phyloP scores from a whole-genome alignment of 1,140 invertebrate genomes.

The Habropoda laboriosa region DNA sequence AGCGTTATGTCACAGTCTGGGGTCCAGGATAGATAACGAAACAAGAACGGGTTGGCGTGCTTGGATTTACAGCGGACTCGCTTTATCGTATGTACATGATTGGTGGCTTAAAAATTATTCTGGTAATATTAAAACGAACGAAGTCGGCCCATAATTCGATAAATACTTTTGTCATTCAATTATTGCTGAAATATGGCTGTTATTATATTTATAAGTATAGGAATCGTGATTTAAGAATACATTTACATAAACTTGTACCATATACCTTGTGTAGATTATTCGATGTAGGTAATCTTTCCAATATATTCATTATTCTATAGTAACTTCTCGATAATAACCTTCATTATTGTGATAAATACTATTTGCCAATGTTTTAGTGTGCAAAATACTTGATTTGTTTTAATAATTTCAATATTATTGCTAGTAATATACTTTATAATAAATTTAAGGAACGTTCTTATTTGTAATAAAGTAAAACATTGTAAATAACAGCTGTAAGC shows the following conservation, averaged over 20 bases:
- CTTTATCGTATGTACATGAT: constrained; percentile 89
- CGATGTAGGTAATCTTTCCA: too few relatives aligned
- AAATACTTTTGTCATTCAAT: not conserved
- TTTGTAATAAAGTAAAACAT: not conserved
- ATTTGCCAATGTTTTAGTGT: not conserved
- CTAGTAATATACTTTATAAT: not conserved
- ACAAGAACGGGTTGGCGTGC: constrained; percentile 89
- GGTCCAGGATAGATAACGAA: constrained; percentile 89
- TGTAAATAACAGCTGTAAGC: too few relatives aligned
- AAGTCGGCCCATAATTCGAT: constrained; percentile 24
- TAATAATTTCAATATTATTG: not conserved
- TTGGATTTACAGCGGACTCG: constrained; percentile 92
- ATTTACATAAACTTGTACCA: too few relatives aligned
- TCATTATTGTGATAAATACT: too few relatives aligned
- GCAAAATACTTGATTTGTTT: not conserved
- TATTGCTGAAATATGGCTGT: constrained; percentile 3
- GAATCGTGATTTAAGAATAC: too few relatives aligned
- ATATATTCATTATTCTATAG: not conserved
- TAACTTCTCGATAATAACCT: too few relatives aligned
- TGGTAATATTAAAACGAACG: constrained; percentile 59
- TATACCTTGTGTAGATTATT: too few relatives aligned
- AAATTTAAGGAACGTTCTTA: not conserved
- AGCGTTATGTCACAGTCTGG: constrained; percentile 90
- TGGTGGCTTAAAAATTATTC: constrained; percentile 68
- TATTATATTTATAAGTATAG: not conserved